phyloP scores from a whole-genome alignment of 2,797 vertebrate genomes.

The Lepus oiostolus region DNA sequence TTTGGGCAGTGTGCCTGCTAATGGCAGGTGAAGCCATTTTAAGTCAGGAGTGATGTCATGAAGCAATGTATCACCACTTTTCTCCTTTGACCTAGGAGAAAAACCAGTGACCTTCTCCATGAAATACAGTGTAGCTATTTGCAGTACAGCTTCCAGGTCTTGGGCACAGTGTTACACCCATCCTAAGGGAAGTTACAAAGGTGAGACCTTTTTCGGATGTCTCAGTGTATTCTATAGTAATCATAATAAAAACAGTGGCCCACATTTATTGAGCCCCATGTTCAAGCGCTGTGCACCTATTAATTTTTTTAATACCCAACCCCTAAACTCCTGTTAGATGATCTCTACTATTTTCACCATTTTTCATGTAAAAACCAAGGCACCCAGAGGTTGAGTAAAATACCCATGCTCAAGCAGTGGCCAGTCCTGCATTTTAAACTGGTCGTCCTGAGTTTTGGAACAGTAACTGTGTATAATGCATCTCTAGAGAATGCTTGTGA shows the following conservation, averaged over 20 bases:
- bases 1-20: not conserved
- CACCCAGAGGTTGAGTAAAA: not conserved
- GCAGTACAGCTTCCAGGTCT: not conserved
- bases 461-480: rapidly evolving
- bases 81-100: not conserved
- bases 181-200: not conserved
- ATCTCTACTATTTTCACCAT: not conserved
- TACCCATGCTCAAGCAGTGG: not conserved
- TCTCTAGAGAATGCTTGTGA: not conserved
- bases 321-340: not conserved
- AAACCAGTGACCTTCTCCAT: not conserved
- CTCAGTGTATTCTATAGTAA: not conserved
- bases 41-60: not conserved
- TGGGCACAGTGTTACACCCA: not conserved
- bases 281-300: not conserved
- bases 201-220: not conserved
- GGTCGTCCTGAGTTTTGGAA: not conserved
- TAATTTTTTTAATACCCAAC: not conserved
- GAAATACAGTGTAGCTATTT: not conserved
- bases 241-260: not conserved
- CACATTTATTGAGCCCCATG: not conserved
- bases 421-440: not conserved
- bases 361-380: not conserved
- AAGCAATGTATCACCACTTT: not conserved
- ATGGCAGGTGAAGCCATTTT: not conserved